phyloP scores from a whole-genome alignment of 2,888 invertebrate species.

The Venustoraphidia nigricollis region DNA sequence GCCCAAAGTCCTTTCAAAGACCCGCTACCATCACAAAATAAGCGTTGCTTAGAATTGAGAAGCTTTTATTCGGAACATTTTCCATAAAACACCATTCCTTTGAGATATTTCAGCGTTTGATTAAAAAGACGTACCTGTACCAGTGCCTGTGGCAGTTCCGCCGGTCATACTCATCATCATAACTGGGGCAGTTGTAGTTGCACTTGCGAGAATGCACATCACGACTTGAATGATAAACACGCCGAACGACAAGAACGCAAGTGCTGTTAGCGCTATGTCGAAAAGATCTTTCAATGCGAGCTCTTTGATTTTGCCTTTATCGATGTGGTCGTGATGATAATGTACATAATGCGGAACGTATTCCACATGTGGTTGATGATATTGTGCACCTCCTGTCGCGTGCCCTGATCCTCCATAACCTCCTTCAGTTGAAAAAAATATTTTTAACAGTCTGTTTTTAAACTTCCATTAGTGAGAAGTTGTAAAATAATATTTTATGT shows the following conservation, averaged over 20 bases:
- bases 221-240: slow-evolving; percentile 65
- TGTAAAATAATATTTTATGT: no score
- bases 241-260: slow-evolving; percentile 68
- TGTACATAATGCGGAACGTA: slow-evolving; percentile 16
- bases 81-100: no score
- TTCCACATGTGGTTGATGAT: slow-evolving; percentile 13
- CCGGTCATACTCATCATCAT: slow-evolving; percentile 27
- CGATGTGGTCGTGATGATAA: slow-evolving; percentile 21
- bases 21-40: no score
- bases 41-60: no score
- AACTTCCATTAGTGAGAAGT: not conserved
- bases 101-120: no score
- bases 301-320: slow-evolving; percentile 30
- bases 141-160: slow-evolving; percentile 10
- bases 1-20: no score
- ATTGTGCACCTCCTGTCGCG: not conserved
- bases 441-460: not conserved
- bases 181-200: slow-evolving; percentile 16
- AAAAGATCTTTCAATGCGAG: slow-evolving; percentile 57
- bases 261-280: slow-evolving; percentile 64
- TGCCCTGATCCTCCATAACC: slow-evolving; percentile 10
- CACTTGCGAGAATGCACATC: slow-evolving; percentile 44
- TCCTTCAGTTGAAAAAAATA: not conserved
- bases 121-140: not conserved
- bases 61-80: no score